Evolutionary conservation across 1,140 invertebrate species (phyloP).

Genomic region (Apis florea): DNA sequence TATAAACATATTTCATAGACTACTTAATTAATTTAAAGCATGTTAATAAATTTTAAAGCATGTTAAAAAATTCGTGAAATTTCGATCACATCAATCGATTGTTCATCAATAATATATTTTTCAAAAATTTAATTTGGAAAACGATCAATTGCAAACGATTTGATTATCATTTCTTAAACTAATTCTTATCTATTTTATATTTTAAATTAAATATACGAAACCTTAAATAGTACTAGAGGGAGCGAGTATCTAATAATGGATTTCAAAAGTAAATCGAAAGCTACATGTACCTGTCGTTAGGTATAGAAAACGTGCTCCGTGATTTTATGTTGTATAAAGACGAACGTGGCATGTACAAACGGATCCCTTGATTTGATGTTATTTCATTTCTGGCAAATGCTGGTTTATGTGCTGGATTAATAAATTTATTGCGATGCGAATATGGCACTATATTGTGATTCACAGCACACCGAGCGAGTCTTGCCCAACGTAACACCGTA

Average conservation of each 20-base stretch:
- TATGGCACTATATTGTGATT: not conserved
- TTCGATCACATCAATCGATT: not conserved
- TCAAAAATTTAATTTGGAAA: not conserved
- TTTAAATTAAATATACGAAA: not conserved
- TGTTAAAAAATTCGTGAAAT: not conserved
- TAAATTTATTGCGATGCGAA: not conserved
- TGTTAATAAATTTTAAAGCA: not conserved
- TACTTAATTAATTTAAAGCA: too few relatives aligned
- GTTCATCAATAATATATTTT: too few relatives aligned
- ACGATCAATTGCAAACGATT: not conserved
- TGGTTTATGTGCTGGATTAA: not conserved
- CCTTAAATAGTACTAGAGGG: conserved; percentile 1
- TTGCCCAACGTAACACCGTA: conserved; percentile 3
- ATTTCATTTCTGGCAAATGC: conserved; percentile 27
- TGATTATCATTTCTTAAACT: not conserved
- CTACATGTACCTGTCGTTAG: conserved; percentile 8
- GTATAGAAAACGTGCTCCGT: not conserved
- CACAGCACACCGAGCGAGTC: not conserved
- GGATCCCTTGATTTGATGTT: not conserved
- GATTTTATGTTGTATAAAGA: not conserved
- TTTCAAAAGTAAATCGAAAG: conserved; percentile 10
- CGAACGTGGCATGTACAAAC: not conserved
- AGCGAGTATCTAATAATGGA: not conserved
- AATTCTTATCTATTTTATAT: not conserved
- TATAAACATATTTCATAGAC: not conserved